Evolutionary conservation across 2,113 vertebrate species (phyloP).

Genomic region (Cricetomys ansorgei): DNA sequence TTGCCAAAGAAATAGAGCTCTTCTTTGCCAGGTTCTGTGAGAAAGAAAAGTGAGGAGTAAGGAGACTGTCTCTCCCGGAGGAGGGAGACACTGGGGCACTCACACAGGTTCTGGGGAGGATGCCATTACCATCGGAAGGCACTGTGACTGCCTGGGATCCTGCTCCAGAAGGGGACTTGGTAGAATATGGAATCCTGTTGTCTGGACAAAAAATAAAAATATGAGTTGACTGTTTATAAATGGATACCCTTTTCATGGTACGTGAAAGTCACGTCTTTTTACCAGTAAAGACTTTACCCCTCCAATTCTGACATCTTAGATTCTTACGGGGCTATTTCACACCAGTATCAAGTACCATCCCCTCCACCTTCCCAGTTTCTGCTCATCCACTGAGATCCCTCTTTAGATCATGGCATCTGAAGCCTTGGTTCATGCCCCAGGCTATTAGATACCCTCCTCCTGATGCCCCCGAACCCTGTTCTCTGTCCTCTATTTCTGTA

Average conservation of each 20-base stretch:
- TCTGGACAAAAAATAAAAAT: conserved; percentile 41
- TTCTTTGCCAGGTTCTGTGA: conserved; percentile 76
- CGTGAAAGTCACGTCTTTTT: not conserved
- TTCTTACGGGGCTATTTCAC: not conserved
- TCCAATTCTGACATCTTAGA: not conserved
- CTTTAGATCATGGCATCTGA: not conserved
- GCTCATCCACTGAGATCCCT: not conserved
- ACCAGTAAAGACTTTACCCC: not conserved
- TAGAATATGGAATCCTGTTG: conserved; percentile 72
- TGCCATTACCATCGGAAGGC: conserved; percentile 58
- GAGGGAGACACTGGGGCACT: not conserved
- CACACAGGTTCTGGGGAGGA: not conserved
- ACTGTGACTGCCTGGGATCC: not conserved
- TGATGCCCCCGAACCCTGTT: not conserved
- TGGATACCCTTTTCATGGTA: not conserved
- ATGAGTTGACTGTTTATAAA: not conserved
- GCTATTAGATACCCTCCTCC: not conserved
- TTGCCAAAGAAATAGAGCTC: conserved; percentile 81
- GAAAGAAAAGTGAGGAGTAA: conserved; percentile 47
- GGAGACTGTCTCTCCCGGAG: not conserved
- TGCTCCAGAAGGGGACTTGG: conserved; percentile 60
- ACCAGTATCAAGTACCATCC: not conserved
- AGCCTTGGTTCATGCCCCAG: not conserved
- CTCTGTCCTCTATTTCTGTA: not conserved
- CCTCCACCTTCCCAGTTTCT: not conserved